phyloP scores from a whole-genome alignment of 2,113 vertebrate species.

The Otis tarda region DNA sequence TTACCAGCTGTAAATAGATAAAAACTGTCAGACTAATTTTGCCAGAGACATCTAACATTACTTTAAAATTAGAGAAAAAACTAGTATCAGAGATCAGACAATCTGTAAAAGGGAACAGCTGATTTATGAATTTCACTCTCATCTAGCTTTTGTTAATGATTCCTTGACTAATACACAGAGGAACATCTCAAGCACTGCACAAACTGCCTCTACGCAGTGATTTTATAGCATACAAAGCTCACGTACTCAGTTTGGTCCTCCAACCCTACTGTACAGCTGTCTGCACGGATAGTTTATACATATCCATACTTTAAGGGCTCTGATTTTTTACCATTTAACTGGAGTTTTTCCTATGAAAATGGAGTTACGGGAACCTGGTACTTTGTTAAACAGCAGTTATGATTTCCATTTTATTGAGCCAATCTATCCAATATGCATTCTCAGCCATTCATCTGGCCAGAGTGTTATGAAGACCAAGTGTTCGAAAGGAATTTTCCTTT shows the following conservation, averaged over 20 bases:
- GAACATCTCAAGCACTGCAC: not conserved
- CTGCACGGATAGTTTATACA: not conserved
- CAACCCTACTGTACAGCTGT: not conserved
- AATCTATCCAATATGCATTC: not conserved
- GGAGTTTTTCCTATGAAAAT: not conserved
- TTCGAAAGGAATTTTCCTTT: not conserved
- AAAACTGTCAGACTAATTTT: not conserved
- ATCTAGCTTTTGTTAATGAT: not conserved
- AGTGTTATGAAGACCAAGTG: not conserved
- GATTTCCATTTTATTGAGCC: not conserved
- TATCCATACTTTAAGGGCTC: not conserved
- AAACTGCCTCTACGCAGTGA: not conserved
- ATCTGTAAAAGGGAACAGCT: not conserved
- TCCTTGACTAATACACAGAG: not conserved
- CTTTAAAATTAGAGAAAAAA: not conserved
- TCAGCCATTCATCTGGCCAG: not conserved
- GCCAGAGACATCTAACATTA: not conserved
- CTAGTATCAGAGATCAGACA: not conserved
- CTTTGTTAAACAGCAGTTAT: not conserved
- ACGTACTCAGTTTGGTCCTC: not conserved
- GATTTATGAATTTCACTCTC: not conserved
- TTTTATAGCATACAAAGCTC: not conserved
- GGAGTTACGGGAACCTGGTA: fast-evolving
- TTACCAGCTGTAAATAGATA: not conserved
- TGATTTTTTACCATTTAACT: not conserved